phyloP scores from a whole-genome alignment of 1,140 invertebrate species.

The Zaprionus camerounensis region DNA sequence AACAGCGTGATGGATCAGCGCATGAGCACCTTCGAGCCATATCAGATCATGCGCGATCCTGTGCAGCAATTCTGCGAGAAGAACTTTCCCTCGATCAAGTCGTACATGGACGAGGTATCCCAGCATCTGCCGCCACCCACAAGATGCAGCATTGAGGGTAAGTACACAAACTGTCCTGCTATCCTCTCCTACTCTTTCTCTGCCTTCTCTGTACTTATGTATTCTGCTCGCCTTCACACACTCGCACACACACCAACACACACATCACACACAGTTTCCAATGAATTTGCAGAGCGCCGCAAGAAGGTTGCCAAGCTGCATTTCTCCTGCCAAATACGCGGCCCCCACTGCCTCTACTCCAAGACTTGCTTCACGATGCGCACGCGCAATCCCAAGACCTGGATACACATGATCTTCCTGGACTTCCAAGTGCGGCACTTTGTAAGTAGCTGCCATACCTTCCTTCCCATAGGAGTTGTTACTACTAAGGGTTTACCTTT shows the following conservation, averaged over 20 bases:
- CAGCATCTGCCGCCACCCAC: slow-evolving; percentile 94
- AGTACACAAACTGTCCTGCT: slow-evolving; percentile 33
- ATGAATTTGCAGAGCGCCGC: slow-evolving; percentile 88
- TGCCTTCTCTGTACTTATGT: background rate
- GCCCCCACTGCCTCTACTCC: slow-evolving; percentile 95
- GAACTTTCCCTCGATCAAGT: slow-evolving; percentile 95
- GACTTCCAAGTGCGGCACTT: slow-evolving; percentile 89
- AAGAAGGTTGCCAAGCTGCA: slow-evolving; percentile 94
- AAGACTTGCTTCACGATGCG: slow-evolving; percentile 93
- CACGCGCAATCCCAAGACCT: slow-evolving; percentile 93
- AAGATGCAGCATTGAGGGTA: slow-evolving; percentile 96
- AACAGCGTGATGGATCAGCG: slow-evolving; percentile 87
- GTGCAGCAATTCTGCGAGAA: slow-evolving; percentile 98
- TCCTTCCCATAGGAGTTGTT: background rate
- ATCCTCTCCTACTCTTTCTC: slow-evolving; percentile 21
- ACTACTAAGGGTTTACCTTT: background rate
- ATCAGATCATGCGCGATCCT: slow-evolving; percentile 92
- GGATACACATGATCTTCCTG: slow-evolving; percentile 98
- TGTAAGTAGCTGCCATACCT: slow-evolving; percentile 54
- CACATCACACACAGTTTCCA: slow-evolving; percentile 74
- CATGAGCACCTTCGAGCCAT: slow-evolving; percentile 94
- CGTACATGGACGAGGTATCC: slow-evolving; percentile 94
- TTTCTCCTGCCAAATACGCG: slow-evolving; percentile 94
- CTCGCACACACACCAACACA: slow-evolving; percentile 34
- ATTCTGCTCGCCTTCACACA: slow-evolving; percentile 3